phyloP scores from a whole-genome alignment of 2,888 invertebrate genomes.

The Noctua pronuba region DNA sequence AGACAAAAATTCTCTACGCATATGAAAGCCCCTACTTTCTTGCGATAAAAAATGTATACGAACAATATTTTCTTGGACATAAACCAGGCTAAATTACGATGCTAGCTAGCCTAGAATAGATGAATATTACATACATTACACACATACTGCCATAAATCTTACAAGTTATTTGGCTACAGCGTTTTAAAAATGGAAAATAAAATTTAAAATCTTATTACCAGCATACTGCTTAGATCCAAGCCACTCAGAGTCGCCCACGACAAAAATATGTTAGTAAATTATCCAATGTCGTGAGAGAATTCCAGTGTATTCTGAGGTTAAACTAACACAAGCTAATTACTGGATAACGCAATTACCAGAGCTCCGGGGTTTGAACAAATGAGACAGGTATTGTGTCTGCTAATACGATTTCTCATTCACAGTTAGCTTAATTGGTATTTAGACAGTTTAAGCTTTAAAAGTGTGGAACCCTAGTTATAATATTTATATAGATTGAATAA shows the following conservation, averaged over 20 bases:
- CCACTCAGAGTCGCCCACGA: background rate
- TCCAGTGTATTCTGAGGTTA: constrained; percentile 6
- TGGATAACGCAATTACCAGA: constrained; percentile 33
- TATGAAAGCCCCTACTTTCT: constrained; percentile 10
- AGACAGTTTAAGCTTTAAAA: background rate
- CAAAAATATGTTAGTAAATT: background rate
- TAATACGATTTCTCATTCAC: constrained; percentile 35
- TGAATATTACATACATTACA: constrained; percentile 9
- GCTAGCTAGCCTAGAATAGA: background rate
- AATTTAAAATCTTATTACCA: background rate
- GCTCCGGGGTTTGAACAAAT: constrained; percentile 28
- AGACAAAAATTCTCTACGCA: constrained; percentile 19
- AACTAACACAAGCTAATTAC: constrained; percentile 43
- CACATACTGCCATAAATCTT: background rate
- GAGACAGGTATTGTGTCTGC: constrained; percentile 15
- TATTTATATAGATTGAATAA: no score
- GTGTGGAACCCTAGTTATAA: no score
- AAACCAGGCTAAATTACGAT: constrained; percentile 13
- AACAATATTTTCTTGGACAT: constrained; percentile 28
- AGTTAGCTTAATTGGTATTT: constrained; percentile 24
- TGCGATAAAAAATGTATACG: constrained; percentile 11
- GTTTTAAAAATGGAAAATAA: background rate
- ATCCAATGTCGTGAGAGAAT: background rate
- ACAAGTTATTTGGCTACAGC: constrained; percentile 2
- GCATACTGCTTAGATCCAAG: background rate